These are phyloP conservation scores for Anguilla obscura DNA, from an alignment of 2,797 vertebrate species.

Conservation along the genomic window DNA sequence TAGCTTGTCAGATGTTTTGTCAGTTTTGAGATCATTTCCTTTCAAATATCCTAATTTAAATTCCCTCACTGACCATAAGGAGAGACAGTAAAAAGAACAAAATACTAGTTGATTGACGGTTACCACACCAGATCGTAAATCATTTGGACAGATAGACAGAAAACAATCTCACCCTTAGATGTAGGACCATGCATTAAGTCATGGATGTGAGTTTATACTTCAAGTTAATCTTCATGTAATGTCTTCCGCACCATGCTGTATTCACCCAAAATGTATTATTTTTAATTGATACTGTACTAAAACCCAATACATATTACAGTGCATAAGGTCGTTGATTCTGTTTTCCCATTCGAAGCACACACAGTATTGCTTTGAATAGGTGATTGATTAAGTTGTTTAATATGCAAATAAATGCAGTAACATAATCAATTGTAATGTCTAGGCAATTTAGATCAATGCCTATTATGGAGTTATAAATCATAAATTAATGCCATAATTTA, in stretches of 20 bases:
- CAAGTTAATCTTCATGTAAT: background rate
- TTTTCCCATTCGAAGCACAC: background rate
- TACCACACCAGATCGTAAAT: conserved; percentile 1
- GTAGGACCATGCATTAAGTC: background rate
- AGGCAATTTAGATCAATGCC: background rate
- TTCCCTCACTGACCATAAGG: background rate
- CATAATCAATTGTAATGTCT: background rate
- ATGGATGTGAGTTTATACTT: background rate
- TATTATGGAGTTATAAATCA: background rate
- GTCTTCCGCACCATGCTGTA: background rate
- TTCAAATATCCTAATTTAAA: background rate
- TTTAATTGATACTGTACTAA: background rate
- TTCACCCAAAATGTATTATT: background rate
- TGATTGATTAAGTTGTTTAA: background rate
- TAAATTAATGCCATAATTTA: background rate
- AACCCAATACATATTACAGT: background rate
- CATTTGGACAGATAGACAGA: background rate
- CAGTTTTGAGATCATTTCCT: background rate
- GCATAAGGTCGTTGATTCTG: background rate
- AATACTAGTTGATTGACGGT: background rate
- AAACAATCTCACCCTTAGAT: background rate
- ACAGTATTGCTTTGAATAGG: background rate
- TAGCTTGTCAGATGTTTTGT: conserved; percentile 4
- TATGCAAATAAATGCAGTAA: background rate
- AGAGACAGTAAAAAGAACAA: background rate